phyloP scores from a whole-genome alignment of 2,888 invertebrate species.

The Stenodera caucasica region DNA sequence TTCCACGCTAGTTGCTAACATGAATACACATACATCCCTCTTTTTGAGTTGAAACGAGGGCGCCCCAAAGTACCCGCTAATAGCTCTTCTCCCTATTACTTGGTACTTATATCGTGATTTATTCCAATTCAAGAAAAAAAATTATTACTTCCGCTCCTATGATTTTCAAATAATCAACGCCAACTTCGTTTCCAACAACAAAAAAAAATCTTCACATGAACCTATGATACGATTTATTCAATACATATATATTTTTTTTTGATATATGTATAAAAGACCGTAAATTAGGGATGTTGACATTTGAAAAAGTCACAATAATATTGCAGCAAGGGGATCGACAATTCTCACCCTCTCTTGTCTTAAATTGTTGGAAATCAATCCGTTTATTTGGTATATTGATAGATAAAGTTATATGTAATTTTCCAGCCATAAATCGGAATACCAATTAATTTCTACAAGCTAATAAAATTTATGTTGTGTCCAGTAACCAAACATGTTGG shows the following conservation, averaged over 20 bases:
- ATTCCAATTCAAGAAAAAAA: constrained; percentile 41
- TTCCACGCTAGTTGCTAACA: constrained; percentile 53
- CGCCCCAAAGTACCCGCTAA: constrained; percentile 55
- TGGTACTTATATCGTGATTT: constrained; percentile 42
- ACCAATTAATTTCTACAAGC: constrained; percentile 3
- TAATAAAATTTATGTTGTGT: constrained; percentile 1
- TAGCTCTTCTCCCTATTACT: constrained; percentile 53
- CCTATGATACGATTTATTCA: neutral
- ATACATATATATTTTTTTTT: neutral
- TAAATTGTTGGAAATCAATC: neutral
- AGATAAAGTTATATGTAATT: neutral
- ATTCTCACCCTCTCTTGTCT: constrained; percentile 1
- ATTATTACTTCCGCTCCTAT: constrained; percentile 48
- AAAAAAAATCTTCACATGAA: constrained; percentile 1
- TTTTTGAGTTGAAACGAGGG: constrained; percentile 36
- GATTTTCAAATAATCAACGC: constrained; percentile 38
- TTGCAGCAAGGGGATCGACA: neutral
- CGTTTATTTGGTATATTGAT: neutral
- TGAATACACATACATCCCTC: constrained; percentile 43
- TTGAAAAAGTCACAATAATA: neutral
- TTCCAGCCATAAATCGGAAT: constrained; percentile 1
- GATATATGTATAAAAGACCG: constrained; percentile 23
- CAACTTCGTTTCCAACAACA: constrained; percentile 15
- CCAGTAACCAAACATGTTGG: constrained; percentile 5
- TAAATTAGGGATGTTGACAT: constrained; percentile 26